phyloP scores from a whole-genome alignment of 2,113 vertebrate genomes.

The Nycticorax nycticorax region DNA sequence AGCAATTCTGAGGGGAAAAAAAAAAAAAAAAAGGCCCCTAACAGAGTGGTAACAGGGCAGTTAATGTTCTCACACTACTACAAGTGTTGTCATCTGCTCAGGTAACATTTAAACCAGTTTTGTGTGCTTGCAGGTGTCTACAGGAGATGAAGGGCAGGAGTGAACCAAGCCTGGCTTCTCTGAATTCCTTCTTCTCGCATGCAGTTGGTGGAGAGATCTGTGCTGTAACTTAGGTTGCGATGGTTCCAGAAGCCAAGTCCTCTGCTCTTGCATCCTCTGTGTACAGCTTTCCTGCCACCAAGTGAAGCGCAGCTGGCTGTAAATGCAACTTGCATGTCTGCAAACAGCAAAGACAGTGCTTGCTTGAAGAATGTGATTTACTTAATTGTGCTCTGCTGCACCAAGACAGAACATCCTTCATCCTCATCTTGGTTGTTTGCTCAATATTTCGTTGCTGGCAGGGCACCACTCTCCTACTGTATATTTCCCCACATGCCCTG shows the following conservation, averaged over 20 bases:
- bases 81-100: not conserved
- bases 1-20: not conserved
- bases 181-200: not conserved
- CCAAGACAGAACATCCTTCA: not conserved
- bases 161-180: not conserved
- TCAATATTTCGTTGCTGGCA: not conserved
- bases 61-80: fast-evolving
- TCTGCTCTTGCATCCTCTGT: not conserved
- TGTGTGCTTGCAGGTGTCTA: not conserved
- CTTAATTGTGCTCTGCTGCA: not conserved
- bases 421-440: not conserved
- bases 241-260: not conserved
- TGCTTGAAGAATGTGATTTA: not conserved
- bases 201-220: not conserved
- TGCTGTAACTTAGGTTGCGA: fast-evolving
- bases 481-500: not conserved
- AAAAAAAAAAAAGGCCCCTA: not conserved
- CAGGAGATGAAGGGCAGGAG: not conserved
- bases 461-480: not conserved
- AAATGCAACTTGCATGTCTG: not conserved
- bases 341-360: not conserved
- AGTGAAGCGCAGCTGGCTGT: fast-evolving
- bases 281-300: not conserved
- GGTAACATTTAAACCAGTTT: not conserved
- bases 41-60: not conserved